Conservation (phyloP, 1,140 invertebrate species). For the Mya arenaria region DNA sequence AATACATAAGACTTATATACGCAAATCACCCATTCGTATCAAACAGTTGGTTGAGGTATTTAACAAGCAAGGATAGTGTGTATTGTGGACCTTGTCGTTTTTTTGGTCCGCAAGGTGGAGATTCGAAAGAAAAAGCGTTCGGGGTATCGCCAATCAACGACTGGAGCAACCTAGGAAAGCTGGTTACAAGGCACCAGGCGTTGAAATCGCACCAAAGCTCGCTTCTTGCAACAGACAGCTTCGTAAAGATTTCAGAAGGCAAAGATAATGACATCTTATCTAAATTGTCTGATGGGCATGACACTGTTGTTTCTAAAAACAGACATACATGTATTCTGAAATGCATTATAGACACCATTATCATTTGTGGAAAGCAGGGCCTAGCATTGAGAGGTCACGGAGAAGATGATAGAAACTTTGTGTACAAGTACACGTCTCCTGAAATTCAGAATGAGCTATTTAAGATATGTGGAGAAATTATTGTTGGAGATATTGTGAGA, state of each 20-base stretch:
- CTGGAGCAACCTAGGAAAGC: neutral
- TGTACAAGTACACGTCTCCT: neutral
- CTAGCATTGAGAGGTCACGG: neutral
- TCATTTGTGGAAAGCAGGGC: conserved; percentile 7
- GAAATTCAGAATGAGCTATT: conserved; percentile 13
- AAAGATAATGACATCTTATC: neutral
- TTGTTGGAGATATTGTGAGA: neutral
- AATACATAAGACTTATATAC: too few relatives aligned
- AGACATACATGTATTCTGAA: neutral
- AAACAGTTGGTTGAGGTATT: conserved; percentile 1
- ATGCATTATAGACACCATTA: conserved; percentile 7
- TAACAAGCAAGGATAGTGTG: neutral
- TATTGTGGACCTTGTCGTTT: conserved; percentile 5
- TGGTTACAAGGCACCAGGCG: neutral
- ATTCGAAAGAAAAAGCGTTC: conserved; percentile 2
- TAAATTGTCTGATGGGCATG: neutral
- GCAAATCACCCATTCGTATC: neutral
- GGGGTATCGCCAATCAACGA: neutral
- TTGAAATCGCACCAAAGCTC: neutral
- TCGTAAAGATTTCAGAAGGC: neutral
- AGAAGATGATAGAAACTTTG: neutral
- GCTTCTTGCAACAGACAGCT: neutral
- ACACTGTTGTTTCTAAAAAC: neutral
- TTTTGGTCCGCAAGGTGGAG: too few relatives aligned
- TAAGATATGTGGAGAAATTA: neutral